A percentile compares a stretch with the other conserved stretches of the same genome.
Evolutionary conservation across 2,888 invertebrate species (phyloP).

Genomic region (Timandra comae): DNA sequence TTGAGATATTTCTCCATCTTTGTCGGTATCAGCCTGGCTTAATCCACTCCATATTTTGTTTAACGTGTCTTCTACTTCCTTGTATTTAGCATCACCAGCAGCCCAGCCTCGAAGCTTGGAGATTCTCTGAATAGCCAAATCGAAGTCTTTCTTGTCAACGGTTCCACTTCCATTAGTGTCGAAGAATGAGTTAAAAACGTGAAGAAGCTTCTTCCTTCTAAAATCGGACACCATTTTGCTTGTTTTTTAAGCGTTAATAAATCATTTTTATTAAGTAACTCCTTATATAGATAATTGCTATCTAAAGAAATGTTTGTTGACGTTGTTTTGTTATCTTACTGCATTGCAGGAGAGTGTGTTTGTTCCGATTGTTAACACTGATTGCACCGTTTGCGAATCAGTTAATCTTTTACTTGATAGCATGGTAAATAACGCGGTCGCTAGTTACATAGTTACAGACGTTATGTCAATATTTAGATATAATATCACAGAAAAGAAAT

Average conservation of each 20-base stretch:
- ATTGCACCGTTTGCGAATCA: too few relatives aligned
- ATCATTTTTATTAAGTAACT: background rate
- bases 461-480: too few relatives aligned
- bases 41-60: constrained; percentile 90
- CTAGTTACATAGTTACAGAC: too few relatives aligned
- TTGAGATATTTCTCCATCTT: constrained; percentile 85
- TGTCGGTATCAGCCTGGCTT: constrained; percentile 87
- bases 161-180: constrained; percentile 92
- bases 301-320: constrained; percentile 11
- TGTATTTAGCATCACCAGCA: constrained; percentile 82
- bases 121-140: constrained; percentile 89
- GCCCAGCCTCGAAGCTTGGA: constrained; percentile 87
- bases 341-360: constrained; percentile 22
- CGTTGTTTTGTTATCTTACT: constrained; percentile 19
- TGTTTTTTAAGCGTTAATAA: background rate
- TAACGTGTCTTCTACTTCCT: constrained; percentile 84
- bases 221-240: constrained; percentile 86
- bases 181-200: constrained; percentile 91
- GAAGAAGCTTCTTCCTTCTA: constrained; percentile 91
- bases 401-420: too few relatives aligned
- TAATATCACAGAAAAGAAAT: too few relatives aligned
- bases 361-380: constrained; percentile 4
- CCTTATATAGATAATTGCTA: constrained; percentile 19
- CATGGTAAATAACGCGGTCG: too few relatives aligned
- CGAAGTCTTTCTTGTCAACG: constrained; percentile 92